phyloP scores from a whole-genome alignment of 2,797 vertebrate genomes.

The Orestias chungarensis region DNA sequence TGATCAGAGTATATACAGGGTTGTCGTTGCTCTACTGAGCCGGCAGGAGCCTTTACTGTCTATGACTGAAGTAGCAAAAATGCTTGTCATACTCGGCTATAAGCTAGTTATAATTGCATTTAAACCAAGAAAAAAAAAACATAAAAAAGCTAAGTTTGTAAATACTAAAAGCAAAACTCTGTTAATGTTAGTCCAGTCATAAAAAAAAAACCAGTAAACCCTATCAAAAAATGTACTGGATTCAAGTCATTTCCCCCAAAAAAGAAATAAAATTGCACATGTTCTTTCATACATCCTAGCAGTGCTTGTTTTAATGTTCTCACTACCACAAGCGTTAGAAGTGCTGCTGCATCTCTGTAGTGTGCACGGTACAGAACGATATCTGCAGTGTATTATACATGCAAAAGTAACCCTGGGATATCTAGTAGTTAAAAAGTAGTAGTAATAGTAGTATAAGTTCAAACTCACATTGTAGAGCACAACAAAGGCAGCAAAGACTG shows the following conservation, averaged over 20 bases:
- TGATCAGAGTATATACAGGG: background rate
- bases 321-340: slow-evolving; percentile 31
- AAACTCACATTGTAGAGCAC: too few species aligned
- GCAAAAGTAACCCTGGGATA: slow-evolving; percentile 30
- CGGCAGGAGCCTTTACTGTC: background rate
- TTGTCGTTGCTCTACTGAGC: background rate
- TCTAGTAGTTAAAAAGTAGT: slow-evolving; percentile 51
- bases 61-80: slow-evolving; percentile 7
- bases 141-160: slow-evolving; percentile 17
- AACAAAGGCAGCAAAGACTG: slow-evolving; percentile 89
- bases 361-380: slow-evolving; percentile 49
- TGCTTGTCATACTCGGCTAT: slow-evolving; percentile 1
- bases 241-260: slow-evolving; percentile 40
- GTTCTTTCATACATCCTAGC: slow-evolving; percentile 19
- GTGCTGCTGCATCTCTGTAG: slow-evolving; percentile 64
- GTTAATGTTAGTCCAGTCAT: slow-evolving; percentile 42
- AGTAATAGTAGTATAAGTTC: too few species aligned
- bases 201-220: slow-evolving; percentile 34
- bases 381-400: background rate
- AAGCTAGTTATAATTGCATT: background rate
- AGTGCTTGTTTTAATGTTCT: slow-evolving; percentile 30
- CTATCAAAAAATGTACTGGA: slow-evolving; percentile 14
- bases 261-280: too few species aligned
- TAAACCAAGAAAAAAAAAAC: background rate
- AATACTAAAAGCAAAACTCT: slow-evolving; percentile 40